Evolutionary conservation across 2,888 invertebrate species (phyloP), one percentile per base, ranked within the genome.

Genomic region (Drosophila atripex): DNA sequence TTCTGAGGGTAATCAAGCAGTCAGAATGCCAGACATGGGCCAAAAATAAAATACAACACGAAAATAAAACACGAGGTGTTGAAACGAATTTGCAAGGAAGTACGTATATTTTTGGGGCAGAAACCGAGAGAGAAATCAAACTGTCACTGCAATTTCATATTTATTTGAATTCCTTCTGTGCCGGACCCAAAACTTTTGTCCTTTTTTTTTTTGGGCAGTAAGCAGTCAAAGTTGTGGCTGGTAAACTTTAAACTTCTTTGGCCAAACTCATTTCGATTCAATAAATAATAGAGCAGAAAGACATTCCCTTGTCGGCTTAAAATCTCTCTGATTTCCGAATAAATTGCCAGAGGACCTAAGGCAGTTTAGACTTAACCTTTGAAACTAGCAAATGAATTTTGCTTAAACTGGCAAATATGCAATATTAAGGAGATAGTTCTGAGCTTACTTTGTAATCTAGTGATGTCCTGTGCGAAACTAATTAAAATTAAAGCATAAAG

Each of bases 1-100:
- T 35, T n/a, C 7, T 35, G 43, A 28, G 53, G 53, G 70, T 61
- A 70, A 70, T 71, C 71, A 70, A 30, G 61, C 61, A 61, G 50
- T 65, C 45, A 55, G 54, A 30, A 55, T 61, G 70, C 61, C 54
- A 39, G 58, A 16, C 50, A 50, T 49, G 59, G 50, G 9, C n/a
- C 30, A 38, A 49, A 18, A 49, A 30, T 12, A 16, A 51, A 45
- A 21, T 45, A 18, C 58, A 57, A 46, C 45, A 38, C 1, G 28
- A 68, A 68, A 69, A 69, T 58, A 69, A 61, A 71, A 71, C 54
- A 39, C 28, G 21, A 70, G 71, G 70, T 70, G 70, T 71, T 47
- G 54, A 71, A 51, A 51, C 9, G 61, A 50, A 61, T 69, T 69
- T 43, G 52, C 52, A 69, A 43, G 52, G 41, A 52, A 58, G 14